phyloP scores from a whole-genome alignment of 2,888 invertebrate species.

The Nemoura dubitans region DNA sequence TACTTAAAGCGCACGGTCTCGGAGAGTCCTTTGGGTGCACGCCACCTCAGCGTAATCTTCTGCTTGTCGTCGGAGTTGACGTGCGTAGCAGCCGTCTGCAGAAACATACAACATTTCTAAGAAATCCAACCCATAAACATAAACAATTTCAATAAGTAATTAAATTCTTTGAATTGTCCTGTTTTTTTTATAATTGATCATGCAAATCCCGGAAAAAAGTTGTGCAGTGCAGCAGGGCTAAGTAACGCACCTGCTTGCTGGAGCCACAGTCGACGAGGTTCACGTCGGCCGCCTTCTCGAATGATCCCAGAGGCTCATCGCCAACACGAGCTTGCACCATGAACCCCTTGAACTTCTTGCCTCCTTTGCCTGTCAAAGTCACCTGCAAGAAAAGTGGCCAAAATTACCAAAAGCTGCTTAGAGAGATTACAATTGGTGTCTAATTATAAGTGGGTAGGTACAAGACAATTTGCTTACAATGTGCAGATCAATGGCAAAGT shows the following conservation, averaged over 20 bases:
- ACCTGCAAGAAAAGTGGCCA: not conserved
- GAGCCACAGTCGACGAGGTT: conserved; percentile 43
- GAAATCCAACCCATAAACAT: not conserved
- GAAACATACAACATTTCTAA: not conserved
- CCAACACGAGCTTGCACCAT: conserved; percentile 48
- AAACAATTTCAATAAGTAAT: no score
- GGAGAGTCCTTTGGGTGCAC: conserved; percentile 69
- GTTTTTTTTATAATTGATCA: no score
- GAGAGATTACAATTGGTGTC: no score
- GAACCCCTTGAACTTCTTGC: conserved; percentile 45
- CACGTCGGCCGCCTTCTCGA: conserved; percentile 33
- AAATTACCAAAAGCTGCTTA: no score
- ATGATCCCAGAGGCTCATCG: conserved; percentile 44
- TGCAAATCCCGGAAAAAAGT: no score
- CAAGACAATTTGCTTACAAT: no score
- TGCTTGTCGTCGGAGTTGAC: conserved; percentile 68
- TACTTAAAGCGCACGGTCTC: conserved; percentile 73
- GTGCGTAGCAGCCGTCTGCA: conserved; percentile 75
- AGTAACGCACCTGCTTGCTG: conserved; percentile 8
- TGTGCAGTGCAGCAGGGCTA: no score
- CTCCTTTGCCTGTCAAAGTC: conserved; percentile 39
- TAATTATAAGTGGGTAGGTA: no score
- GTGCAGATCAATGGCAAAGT: no score
- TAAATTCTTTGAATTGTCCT: no score
- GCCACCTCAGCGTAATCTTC: conserved; percentile 70